Evolutionary conservation across 2,888 invertebrate species (phyloP), one percentile per base, ranked within the genome.

Genomic region (Agrenia bidenticulata): DNA sequence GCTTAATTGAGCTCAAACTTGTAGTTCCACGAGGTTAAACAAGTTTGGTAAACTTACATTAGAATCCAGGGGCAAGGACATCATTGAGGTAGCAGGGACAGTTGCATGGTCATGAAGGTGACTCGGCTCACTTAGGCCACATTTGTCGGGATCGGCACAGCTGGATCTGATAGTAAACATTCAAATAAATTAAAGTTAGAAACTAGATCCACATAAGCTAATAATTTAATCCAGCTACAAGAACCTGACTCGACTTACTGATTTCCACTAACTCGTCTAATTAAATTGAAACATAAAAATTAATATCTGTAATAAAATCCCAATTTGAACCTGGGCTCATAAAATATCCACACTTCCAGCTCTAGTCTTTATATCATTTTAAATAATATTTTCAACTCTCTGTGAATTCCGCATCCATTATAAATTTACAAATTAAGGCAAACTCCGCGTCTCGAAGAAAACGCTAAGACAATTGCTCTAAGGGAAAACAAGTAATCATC

Each of bases 51-150:
- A 51, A 58, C 63, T 63, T 58, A 63, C 63, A 57, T 63, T 26
- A 23, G 58, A 51, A 49, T 68, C 67, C 9, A 70, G 51, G 24
- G 71, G 71, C 32, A 71, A 61, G 5, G 71, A 71, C 71, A 71
- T 71, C 65, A 70, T 64, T 15, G 70, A 70, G 21, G 65, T 63
- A 41, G 67, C 64, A 21, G 55, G 56, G 21, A 17, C 54, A 42
- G 24, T 13, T 13, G 53, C 41, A 21, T 61, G 56, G 37, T 63
- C 51, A 45, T 65, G 53, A 32, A 60, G 62, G 21, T 67, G 67
- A 57, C 65, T 61, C 37, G 64, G 59, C 50, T 62, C 63, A 49
- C 37, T 66, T 13, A 62, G 70, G 41, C 67, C 64, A 39, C 63
- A 62, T 7, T 45, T 54, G 39, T 61, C 74, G 17, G 69, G 66